A percentile compares a stretch with the other conserved stretches of the same genome.
Conservation (phyloP, 35 echinoderm and acorn worm species). For the Apostichopus parvimensis region DNA sequence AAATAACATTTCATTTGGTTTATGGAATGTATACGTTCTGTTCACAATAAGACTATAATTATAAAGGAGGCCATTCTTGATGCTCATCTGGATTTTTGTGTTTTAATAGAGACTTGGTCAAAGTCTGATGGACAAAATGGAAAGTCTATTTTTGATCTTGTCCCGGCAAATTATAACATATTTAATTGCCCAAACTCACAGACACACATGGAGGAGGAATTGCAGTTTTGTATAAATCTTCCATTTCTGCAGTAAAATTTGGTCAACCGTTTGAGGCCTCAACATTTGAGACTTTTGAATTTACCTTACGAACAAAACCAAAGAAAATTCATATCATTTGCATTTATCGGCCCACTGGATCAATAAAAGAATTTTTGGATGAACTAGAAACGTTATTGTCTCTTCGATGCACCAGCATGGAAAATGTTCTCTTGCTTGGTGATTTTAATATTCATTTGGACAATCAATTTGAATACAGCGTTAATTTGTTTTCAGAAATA, state of each 20-base stretch:
- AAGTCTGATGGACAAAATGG: neutral
- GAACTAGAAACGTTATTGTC: conserved; percentile 28
- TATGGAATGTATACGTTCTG: neutral
- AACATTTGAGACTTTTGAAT: neutral
- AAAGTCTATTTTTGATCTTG: neutral
- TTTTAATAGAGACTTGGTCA: conserved; percentile 38
- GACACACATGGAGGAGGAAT: neutral
- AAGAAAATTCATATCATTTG: neutral
- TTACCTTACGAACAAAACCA: neutral
- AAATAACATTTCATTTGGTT: neutral
- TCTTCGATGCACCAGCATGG: neutral
- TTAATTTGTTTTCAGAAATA: neutral
- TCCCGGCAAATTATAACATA: conserved; percentile 18
- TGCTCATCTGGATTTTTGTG: conserved; percentile 16
- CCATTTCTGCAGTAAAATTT: too few species aligned
- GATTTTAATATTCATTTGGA: conserved; percentile 39
- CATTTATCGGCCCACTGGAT: neutral
- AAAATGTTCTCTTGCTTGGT: conserved; percentile 14
- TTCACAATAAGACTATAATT: conserved; percentile 26
- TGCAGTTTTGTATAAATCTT: neutral
- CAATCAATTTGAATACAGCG: neutral
- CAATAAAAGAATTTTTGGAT: conserved; percentile 1
- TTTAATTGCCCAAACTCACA: neutral
- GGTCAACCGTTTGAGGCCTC: too few species aligned
- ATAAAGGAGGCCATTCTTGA: neutral